Conservation (phyloP, 2,888 invertebrate genomes). For the Ophonus ardosiacus region DNA sequence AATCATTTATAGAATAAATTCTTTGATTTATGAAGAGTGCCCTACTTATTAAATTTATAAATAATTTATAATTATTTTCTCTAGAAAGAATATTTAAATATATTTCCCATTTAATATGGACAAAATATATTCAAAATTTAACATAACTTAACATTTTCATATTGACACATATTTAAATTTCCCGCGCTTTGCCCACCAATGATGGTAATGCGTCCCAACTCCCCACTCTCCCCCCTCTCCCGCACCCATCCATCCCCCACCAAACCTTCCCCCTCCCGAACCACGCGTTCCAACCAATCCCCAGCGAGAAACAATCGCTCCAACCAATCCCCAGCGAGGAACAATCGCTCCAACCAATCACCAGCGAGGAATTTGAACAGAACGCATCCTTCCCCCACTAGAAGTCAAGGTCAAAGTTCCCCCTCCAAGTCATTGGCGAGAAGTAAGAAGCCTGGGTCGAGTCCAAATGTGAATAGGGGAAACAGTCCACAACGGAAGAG, state of each 20-base stretch:
- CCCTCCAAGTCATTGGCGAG: background rate
- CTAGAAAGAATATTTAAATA: background rate
- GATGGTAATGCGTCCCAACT: constrained; percentile 71
- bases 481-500: constrained; percentile 61
- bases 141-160: background rate
- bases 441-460: constrained; percentile 64
- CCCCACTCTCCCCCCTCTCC: constrained; percentile 70
- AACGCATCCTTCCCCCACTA: background rate
- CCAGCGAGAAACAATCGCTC: constrained; percentile 35
- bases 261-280: constrained; percentile 67
- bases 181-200: constrained; percentile 25
- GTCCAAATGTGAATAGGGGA: constrained; percentile 38
- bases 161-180: background rate
- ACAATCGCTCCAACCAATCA: constrained; percentile 31
- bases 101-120: background rate
- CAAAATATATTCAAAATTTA: background rate
- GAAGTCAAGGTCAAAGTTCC: background rate
- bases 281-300: constrained; percentile 66
- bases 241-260: constrained; percentile 70
- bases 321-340: constrained; percentile 28
- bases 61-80: too few relatives aligned
- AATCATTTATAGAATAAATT: too few relatives aligned
- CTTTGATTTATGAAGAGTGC: too few relatives aligned
- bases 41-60: too few relatives aligned
- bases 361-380: constrained; percentile 58